Base-by-base conservation (phyloP, 2,797 vertebrate genomes). In the Sternotherus odoratus region DNA sequence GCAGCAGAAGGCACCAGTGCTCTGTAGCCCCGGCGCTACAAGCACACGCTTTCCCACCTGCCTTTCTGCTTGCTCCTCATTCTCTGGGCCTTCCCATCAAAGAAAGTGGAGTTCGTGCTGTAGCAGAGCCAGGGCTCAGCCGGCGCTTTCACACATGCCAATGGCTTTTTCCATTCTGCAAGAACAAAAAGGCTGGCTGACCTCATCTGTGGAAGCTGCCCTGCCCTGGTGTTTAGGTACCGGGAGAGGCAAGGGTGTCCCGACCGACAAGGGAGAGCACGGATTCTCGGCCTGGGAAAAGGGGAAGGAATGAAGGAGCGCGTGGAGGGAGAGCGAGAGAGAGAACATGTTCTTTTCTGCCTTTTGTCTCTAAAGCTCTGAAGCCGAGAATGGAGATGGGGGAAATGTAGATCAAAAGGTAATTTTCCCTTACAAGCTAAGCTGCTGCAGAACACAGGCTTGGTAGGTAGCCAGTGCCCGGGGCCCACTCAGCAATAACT, bases 371-470 rank as follows among this genome's bases (percentile, higher is more conserved):
- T 86, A 84, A 81, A 93, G 82, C 91, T 94, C 93, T 63, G 72
- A 85, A 89, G 88, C 2, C 56, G 91, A 82, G 80, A 86, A 93
- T 72, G 57, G 93, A 94, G 92, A 89, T 56, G 49, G 56, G 82
- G 54, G 51, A 86, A 86, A 88, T 83, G 57, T 89, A 97, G 96
- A 95, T 90, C 96, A 96, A 97, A 97, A 96, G 86, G 86, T 46
- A 30, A 93, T 97, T 97, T 97, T 85, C 90, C 90, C 92, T 94
- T 95, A 75, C 7, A 90, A 97, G 96, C 77, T 12, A 90, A 97
- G 96, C 77, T 12, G 54, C 36, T 2, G 93, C 87, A 89, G 91
- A 89, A 80, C 87, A 79, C 2, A 85, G 95, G 93, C 51, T 39
- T 5, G 87, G 88, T 54, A 11, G 87, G 26, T 3, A 90, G 85